These are phyloP conservation scores for Colletes collaris DNA, from an alignment of 2,888 invertebrate species.

Conservation along the genomic window DNA sequence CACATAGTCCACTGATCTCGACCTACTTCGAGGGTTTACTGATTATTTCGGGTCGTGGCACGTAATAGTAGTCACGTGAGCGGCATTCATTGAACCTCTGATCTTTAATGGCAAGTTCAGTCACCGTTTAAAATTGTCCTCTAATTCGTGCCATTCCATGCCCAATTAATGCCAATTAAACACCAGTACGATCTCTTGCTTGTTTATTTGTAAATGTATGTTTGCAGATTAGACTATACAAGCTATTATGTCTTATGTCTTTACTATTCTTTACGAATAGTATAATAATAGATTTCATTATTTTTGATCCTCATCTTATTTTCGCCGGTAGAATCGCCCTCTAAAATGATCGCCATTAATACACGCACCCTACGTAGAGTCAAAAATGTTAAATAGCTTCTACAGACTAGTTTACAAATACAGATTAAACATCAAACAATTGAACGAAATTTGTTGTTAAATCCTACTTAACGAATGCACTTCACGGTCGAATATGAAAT, in stretches of 20 bases:
- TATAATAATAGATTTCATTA: too few relatives aligned
- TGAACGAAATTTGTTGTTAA: background rate
- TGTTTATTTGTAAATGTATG: too few relatives aligned
- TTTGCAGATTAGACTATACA: too few relatives aligned
- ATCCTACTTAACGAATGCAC: background rate
- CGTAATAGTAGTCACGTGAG: slow-evolving; percentile 16
- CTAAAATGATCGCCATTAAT: too few relatives aligned
- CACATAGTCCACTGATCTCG: slow-evolving; percentile 49
- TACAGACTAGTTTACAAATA: too few relatives aligned
- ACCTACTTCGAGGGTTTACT: slow-evolving; percentile 54
- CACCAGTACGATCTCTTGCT: background rate
- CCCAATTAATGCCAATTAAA: slow-evolving; percentile 7
- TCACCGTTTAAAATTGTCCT: slow-evolving; percentile 19
- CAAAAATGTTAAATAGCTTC: too few relatives aligned
- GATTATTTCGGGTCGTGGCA: slow-evolving; percentile 47
- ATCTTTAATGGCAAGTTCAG: slow-evolving; percentile 3
- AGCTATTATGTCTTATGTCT: too few relatives aligned
- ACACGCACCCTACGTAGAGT: too few relatives aligned
- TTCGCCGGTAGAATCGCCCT: too few relatives aligned
- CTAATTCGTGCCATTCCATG: background rate
- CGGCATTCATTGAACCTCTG: slow-evolving; percentile 30
- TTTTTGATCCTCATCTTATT: too few relatives aligned
- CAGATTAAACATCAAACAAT: too few relatives aligned
- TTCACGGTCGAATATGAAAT: slow-evolving; percentile 1
- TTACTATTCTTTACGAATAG: too few relatives aligned